These are phyloP conservation scores for Leptinotarsa defecta DNA, from an alignment of 1,140 invertebrate genomes.

Conservation along the genomic window DNA sequence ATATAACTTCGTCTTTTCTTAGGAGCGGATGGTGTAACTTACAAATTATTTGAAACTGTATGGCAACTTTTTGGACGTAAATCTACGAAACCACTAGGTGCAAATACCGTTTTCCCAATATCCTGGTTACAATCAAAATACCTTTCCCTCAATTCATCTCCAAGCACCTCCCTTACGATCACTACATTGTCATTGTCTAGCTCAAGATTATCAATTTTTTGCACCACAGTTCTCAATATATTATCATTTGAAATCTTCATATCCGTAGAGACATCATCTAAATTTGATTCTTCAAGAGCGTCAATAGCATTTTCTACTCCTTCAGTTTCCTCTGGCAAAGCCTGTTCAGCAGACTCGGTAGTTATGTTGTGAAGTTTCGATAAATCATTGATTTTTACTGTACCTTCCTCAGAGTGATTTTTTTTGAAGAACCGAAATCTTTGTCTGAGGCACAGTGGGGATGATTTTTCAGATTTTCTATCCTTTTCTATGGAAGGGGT, in stretches of 20 bases:
- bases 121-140: conserved; percentile 30
- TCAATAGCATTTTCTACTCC: conserved; percentile 63
- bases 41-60: conserved; percentile 25
- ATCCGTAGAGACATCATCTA: conserved; percentile 16
- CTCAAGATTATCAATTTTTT: conserved; percentile 49
- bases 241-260: conserved; percentile 28
- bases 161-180: conserved; percentile 45
- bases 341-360: conserved; percentile 41
- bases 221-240: conserved; percentile 38
- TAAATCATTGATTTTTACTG: conserved; percentile 38
- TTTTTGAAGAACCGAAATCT: conserved; percentile 44
- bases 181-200: conserved; percentile 50
- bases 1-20: neutral
- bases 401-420: conserved; percentile 43
- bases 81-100: conserved; percentile 52
- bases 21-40: conserved; percentile 22
- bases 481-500: conserved; percentile 50
- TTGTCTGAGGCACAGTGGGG: conserved; percentile 30
- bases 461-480: conserved; percentile 39
- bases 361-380: conserved; percentile 52
- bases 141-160: conserved; percentile 24
- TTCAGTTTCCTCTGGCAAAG: conserved; percentile 47
- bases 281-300: conserved; percentile 56
- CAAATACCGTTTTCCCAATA: conserved; percentile 43
- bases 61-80: conserved; percentile 32